Percentiles rank a stretch among this genome's conserved stretches.
Conservation (phyloP, 35 echinoderm and acorn worm species). For the Amphiura filiformis region DNA sequence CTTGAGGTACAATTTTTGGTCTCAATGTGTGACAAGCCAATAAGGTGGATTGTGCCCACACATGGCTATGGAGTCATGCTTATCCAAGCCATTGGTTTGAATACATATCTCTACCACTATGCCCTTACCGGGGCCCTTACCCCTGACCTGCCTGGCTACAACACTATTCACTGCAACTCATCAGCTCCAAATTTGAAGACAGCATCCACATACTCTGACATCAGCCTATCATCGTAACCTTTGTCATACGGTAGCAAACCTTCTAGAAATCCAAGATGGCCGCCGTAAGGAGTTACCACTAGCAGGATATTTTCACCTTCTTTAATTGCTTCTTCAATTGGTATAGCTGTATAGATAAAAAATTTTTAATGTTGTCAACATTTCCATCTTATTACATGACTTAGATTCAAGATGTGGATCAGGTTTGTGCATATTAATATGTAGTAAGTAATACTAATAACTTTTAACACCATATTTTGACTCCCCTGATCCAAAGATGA, state of each 20-base stretch:
- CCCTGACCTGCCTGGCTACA: no score
- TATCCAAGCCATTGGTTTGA: no score
- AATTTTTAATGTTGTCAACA: neutral
- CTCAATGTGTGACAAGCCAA: no score
- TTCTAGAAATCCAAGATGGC: slow-evolving; percentile 62
- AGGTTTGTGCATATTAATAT: neutral
- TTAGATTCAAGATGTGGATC: neutral
- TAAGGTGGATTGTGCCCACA: no score
- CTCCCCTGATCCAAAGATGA: no score
- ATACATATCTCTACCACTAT: no score
- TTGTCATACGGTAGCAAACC: slow-evolving; percentile 43
- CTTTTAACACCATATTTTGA: no score
- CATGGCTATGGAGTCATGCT: no score
- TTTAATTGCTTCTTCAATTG: slow-evolving; percentile 33
- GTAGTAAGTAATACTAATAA: neutral
- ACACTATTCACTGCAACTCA: neutral
- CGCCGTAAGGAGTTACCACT: slow-evolving; percentile 42
- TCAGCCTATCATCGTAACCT: slow-evolving; percentile 30
- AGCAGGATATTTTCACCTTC: slow-evolving; percentile 24
- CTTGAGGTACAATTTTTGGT: no score
- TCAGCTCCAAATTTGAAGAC: slow-evolving; percentile 40
- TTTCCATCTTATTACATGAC: neutral
- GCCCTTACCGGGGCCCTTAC: no score
- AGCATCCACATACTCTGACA: slow-evolving; percentile 38
- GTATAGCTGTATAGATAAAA: slow-evolving; percentile 42